Evolutionary conservation across 37 sponge, comb jelly and placozoan species (phyloP), one percentile per base, ranked within the genome.

Genomic region (Dysidea cf. avara): DNA sequence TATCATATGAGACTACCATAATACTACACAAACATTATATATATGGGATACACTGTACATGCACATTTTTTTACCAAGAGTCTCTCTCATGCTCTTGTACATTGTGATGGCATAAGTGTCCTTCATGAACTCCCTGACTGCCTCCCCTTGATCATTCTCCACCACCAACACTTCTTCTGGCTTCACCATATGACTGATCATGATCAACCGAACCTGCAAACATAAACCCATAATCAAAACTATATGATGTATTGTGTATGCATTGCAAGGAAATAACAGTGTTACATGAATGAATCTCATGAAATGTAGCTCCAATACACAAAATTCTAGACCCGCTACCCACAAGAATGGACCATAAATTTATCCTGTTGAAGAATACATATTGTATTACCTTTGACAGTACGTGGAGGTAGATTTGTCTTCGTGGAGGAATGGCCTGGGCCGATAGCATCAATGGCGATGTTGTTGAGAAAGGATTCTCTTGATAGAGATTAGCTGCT

Each of bases 71-170:
- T 35, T 72, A 92, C 93, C 97, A 36, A 98, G 83, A 13, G 95
- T 98, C 80, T 95, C 99, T 61, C 99, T 78, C 99, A 98, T 98
- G 48, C 86, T 95, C 83, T 98, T 98, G 88, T 98, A 98, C 90
- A 98, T 84, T 75, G 78, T 95, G 61, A 98, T 95, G 60, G 99
- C 99, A 53, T 98, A 96, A 0, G 99, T 98, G 77, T 98, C 99
- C 85, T 95, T 95, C 93, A 98, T 95, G 78, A 86, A 84, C 80
- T 98, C 99, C 56, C 99, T 76, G 20, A 98, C 99, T 29, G 89
- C 99, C 75, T 98, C 99, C 60, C 99, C 99, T 59, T 95, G 96
- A 28, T 98, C 99, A 75, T 88, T 98, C 88, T 98, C 99, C 37
- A 98, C 95, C 56, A 98, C 92, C 64, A 98, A 22, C 43, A 98